A percentile compares a stretch with the other conserved stretches of the same genome.
Evolutionary conservation across 2,113 vertebrate genomes (phyloP).

Genomic region (Tichodroma muraria): DNA sequence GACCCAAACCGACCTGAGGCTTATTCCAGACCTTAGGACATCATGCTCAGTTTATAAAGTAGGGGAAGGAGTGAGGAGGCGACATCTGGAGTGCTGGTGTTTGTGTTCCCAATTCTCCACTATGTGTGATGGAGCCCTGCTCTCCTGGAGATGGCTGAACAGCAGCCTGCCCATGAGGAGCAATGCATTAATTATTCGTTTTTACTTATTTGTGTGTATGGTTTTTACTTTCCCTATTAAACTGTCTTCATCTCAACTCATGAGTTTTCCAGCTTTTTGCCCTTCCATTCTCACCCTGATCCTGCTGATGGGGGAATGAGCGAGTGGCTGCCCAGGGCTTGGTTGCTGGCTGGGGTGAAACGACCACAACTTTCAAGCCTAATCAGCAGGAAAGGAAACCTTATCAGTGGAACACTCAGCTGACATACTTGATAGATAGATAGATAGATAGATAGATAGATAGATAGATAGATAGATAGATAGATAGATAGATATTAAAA

Average conservation of each 20-base stretch:
- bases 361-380: neutral
- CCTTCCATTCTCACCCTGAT: neutral
- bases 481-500: no score
- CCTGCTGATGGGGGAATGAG: neutral
- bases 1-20: neutral
- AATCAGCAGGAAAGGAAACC: neutral
- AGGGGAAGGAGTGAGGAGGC: no score
- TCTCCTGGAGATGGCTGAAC: neutral
- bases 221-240: neutral
- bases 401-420: neutral
- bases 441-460: no score
- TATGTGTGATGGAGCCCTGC: fast-evolving
- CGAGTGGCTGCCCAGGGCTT: fast-evolving
- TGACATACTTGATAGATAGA: no score
- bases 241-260: neutral
- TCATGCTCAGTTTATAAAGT: neutral
- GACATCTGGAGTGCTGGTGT: no score
- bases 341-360: neutral
- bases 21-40: neutral
- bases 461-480: no score
- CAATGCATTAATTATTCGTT: neutral
- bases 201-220: neutral
- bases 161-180: neutral
- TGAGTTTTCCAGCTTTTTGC: neutral
- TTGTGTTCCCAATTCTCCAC: neutral